Conservation (phyloP, 2,888 invertebrate genomes). For the Limnephilus lunatus region DNA sequence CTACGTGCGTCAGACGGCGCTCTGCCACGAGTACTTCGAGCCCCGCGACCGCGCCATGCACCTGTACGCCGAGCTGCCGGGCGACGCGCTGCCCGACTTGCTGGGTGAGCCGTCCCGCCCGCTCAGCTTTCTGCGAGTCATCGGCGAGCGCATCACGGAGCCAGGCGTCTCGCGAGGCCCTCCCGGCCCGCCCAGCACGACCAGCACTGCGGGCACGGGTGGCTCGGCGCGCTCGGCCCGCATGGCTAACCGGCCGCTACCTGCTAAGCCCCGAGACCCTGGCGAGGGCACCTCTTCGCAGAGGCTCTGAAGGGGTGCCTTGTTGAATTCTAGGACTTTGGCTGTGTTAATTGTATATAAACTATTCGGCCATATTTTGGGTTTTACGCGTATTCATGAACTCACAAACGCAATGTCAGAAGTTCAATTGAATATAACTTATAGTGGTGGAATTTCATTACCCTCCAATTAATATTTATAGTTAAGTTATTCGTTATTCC, state of each 20-base stretch:
- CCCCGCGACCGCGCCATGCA: slow-evolving; percentile 78
- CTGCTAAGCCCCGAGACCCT: slow-evolving; percentile 79
- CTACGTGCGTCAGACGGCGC: slow-evolving; percentile 73
- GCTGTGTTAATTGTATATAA: not conserved
- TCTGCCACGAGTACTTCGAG: slow-evolving; percentile 76
- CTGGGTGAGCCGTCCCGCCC: slow-evolving; percentile 75
- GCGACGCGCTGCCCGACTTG: slow-evolving; percentile 73
- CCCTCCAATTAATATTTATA: not conserved
- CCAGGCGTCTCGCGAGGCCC: slow-evolving; percentile 66
- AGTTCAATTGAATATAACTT: not conserved
- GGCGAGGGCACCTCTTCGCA: slow-evolving; percentile 74
- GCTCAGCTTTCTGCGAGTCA: slow-evolving; percentile 79
- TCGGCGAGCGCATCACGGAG: slow-evolving; percentile 77
- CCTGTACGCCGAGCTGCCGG: slow-evolving; percentile 81
- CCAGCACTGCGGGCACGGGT: slow-evolving; percentile 66
- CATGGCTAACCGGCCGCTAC: slow-evolving; percentile 84
- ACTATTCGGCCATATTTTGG: slow-evolving; percentile 28
- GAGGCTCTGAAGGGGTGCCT: slow-evolving; percentile 60
- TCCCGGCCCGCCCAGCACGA: slow-evolving; percentile 70
- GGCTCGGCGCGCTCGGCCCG: slow-evolving; percentile 71
- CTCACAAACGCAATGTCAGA: not conserved
- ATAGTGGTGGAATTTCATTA: not conserved
- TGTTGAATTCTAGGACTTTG: not conserved
- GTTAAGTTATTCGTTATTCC: not conserved
- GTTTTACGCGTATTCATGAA: not conserved